Evolutionary conservation across 2,888 invertebrate genomes (phyloP), one percentile per base, ranked within the genome.

Genomic region (Boloria selene): DNA sequence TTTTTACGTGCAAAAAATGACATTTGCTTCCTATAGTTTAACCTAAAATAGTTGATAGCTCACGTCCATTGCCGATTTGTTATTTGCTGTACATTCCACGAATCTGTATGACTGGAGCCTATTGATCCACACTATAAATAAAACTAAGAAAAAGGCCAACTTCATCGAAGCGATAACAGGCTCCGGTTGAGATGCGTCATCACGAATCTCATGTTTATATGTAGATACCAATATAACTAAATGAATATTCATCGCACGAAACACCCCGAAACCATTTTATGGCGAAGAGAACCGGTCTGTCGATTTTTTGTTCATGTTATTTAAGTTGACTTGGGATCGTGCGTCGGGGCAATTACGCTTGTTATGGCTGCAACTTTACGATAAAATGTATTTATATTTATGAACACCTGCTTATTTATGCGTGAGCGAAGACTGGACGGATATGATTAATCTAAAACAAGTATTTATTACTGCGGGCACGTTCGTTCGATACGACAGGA

Each of bases 171-270:
- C 80, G 77, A 80, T 83, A 81, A 77, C 73, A 75, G 70, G 70
- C 72, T 70, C 70, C 72, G 74, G 76, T 78, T 78, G 67, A 74
- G 80, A 81, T 86, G 86, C 84, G 84, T 88, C 87, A 87, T 84
- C 79, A 80, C 77, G 72, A 81, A 82, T 82, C 80, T 81, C 75
- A 62, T 70, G 68, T 71, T 66, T 63, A 71, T 72, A 77, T 80
- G 76, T 77, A 79, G 72, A 79, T 81, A 76, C 22, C 22, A 22
- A 22, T 82, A 81, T 83, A 84, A 83, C 81, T 81, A 82, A 84
- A 87, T 86, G 82, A 87, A 86, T 87, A 88, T 88, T 88, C 85
- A 87, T 84, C 83, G 77, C 77, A 74, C 75, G 82, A 79, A 83
- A 79, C 79, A 82, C 79, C 79, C 79, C 81, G 79, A 80, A 84